Evolutionary conservation across 2,888 invertebrate genomes (phyloP).

Genomic region (Acrocyrtus sp.): DNA sequence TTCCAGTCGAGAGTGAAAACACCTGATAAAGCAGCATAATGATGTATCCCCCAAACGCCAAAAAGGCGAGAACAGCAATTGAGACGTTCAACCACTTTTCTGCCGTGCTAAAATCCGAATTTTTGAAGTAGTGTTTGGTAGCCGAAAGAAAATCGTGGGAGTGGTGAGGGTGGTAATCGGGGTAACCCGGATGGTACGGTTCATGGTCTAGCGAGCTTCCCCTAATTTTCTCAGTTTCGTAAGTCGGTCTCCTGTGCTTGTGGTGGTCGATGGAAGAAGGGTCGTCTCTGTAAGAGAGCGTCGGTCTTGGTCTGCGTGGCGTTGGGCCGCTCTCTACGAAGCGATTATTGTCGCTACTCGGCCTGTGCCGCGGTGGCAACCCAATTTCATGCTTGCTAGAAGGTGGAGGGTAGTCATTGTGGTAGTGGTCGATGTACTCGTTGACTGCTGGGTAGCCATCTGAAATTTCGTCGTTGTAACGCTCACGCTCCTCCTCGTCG

Average conservation of each 20-base stretch:
- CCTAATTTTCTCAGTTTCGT: no score
- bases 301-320: no score
- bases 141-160: conserved; percentile 24
- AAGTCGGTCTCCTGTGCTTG: no score
- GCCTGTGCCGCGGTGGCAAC: conserved; percentile 9
- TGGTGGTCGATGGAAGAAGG: no score
- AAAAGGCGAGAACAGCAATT: conserved; percentile 70
- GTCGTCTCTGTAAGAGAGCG: no score
- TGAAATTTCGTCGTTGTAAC: background rate
- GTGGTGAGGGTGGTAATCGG: no score
- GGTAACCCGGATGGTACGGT: no score
- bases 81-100: conserved; percentile 50
- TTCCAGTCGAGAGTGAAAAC: conserved; percentile 15
- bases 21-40: conserved; percentile 48
- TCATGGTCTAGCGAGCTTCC: no score
- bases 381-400: conserved; percentile 19
- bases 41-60: conserved; percentile 86
- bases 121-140: conserved; percentile 39
- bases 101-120: conserved; percentile 32
- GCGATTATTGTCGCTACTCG: no score
- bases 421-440: conserved; percentile 16
- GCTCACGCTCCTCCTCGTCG: no score
- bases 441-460: conserved; percentile 13
- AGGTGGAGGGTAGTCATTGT: conserved; percentile 5
- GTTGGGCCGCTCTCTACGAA: no score